Conservation (phyloP, 2,888 invertebrate genomes). For the Microplitis deprimator region DNA sequence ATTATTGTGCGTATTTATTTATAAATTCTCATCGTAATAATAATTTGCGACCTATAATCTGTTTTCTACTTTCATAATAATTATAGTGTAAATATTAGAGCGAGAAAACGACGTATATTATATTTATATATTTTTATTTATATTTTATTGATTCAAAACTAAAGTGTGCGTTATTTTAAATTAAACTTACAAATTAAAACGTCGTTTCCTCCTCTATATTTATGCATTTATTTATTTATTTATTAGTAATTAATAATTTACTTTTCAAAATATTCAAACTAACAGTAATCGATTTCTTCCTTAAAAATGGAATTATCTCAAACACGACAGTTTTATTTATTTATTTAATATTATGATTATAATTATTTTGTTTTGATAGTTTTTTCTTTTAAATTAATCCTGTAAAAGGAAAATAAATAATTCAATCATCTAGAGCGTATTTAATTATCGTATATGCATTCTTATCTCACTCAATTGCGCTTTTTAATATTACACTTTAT, state of each 20-base stretch:
- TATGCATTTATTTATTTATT: not conserved
- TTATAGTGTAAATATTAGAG: conserved; percentile 2
- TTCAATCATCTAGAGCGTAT: not conserved
- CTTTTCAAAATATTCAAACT: not conserved
- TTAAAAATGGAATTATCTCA: too few relatives aligned
- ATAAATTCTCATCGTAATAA: not conserved
- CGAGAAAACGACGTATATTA: conserved; percentile 8
- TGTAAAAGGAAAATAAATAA: not conserved
- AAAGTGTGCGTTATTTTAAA: conserved; percentile 11
- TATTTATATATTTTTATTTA: not conserved
- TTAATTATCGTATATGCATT: not conserved
- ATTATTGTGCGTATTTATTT: not conserved
- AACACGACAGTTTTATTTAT: too few relatives aligned
- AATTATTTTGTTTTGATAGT: not conserved
- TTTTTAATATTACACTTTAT: not conserved
- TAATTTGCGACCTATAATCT: conserved; percentile 1
- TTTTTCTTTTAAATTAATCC: not conserved
- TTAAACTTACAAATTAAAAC: not conserved
- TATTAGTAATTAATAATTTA: not conserved
- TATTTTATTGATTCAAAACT: conserved; percentile 5
- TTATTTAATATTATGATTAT: too few relatives aligned
- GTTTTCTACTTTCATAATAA: conserved; percentile 14
- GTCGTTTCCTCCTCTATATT: conserved; percentile 1
- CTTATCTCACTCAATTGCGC: not conserved
- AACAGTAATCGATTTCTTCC: not conserved